phyloP scores from a whole-genome alignment of 2,113 vertebrate species.

The Mustela nigripes region DNA sequence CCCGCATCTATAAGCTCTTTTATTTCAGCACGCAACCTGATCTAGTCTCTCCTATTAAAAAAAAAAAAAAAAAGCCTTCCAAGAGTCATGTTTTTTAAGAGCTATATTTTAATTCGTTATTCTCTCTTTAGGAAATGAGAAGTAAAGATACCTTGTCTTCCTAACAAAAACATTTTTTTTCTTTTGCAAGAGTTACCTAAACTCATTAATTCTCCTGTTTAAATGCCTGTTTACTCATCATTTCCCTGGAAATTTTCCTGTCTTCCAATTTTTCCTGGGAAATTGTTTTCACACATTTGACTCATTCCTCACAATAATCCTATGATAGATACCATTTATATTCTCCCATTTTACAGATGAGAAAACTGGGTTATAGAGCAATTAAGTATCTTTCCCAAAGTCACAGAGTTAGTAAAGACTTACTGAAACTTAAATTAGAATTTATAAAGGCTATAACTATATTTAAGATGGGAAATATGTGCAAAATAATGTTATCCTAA shows the following conservation, averaged over 20 bases:
- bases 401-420: background rate
- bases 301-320: background rate
- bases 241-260: background rate
- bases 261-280: background rate
- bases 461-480: background rate
- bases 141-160: background rate
- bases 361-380: background rate
- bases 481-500: background rate
- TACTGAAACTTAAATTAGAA: background rate
- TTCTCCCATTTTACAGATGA: background rate
- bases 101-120: background rate
- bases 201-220: background rate
- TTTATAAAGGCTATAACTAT: background rate
- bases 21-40: background rate
- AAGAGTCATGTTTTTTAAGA: background rate
- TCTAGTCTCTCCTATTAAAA: background rate
- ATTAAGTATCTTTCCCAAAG: background rate
- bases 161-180: background rate
- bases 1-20: background rate
- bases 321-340: background rate
- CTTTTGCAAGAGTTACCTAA: background rate
- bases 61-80: background rate
- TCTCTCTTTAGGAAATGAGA: background rate
- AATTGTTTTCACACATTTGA: background rate
- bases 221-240: background rate